Evolutionary conservation across 92 coral and sea anemone species (phyloP).

Genomic region (Porites cylindrica): DNA sequence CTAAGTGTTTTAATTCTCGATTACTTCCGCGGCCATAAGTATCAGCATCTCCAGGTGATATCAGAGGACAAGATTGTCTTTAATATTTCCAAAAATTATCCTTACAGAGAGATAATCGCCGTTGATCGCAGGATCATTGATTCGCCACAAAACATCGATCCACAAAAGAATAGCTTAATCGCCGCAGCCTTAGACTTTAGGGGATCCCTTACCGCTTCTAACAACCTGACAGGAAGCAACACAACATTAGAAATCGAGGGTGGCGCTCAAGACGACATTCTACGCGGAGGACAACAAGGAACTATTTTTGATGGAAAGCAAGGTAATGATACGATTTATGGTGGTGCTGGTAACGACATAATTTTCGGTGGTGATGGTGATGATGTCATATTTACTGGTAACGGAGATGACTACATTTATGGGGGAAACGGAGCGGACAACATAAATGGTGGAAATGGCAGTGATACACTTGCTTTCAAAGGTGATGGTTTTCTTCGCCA

Average conservation of each 20-base stretch:
- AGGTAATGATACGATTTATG: no score
- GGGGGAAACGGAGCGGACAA: conserved; percentile 57
- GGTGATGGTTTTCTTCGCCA: conserved; percentile 55
- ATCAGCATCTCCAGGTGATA: conserved; percentile 63
- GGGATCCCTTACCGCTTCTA: conserved; percentile 34
- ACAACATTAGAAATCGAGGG: conserved; percentile 43
- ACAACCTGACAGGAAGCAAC: conserved; percentile 33
- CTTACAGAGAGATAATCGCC: conserved; percentile 41
- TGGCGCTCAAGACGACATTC: conserved; percentile 32
- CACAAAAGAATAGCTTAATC: background rate
- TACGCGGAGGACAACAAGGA: conserved; percentile 43
- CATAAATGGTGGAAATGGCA: conserved; percentile 60
- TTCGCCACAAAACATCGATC: background rate
- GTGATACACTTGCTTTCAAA: conserved; percentile 59
- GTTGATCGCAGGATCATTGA: conserved; percentile 21
- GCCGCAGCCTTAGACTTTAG: conserved; percentile 35
- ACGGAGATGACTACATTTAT: conserved; percentile 64
- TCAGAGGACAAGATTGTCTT: conserved; percentile 47
- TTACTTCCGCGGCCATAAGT: conserved; percentile 20
- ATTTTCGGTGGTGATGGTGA: background rate
- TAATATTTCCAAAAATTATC: conserved; percentile 34
- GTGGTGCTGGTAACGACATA: no score
- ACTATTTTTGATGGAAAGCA: conserved; percentile 14
- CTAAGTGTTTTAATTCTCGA: conserved; percentile 33
- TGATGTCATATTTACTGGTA: conserved; percentile 35